phyloP scores from a whole-genome alignment of 2,113 vertebrate genomes.

The Agelaius tricolor region DNA sequence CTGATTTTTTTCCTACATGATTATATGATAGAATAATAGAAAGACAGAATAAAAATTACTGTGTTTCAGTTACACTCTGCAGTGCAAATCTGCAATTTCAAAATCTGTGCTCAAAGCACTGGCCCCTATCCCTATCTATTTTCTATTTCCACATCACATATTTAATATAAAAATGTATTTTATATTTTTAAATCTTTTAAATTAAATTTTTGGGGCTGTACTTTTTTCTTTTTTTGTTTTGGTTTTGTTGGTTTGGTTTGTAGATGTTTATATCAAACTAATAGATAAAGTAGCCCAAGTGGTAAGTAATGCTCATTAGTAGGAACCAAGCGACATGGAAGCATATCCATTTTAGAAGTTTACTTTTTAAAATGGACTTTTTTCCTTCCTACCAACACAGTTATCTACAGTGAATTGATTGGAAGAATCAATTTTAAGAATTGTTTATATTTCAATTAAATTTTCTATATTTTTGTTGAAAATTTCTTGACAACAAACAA shows the following conservation, averaged over 20 bases:
- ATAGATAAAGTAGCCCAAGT: not conserved
- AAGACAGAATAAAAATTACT: not conserved
- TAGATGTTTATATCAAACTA: not conserved
- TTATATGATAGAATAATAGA: not conserved
- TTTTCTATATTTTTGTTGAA: not conserved
- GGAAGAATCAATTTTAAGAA: not conserved
- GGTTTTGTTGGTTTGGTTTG: not conserved
- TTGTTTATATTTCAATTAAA: not conserved
- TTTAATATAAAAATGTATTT: not conserved
- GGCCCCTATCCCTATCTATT: not conserved
- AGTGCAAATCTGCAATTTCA: not conserved
- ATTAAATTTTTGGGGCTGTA: accelerated
- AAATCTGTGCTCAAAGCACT: not conserved
- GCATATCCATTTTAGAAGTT: not conserved
- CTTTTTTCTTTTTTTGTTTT: not conserved
- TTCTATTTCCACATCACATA: not conserved
- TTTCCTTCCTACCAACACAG: not conserved
- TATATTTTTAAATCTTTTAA: accelerated
- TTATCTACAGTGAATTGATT: not conserved
- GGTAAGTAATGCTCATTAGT: not conserved
- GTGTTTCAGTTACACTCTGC: not conserved
- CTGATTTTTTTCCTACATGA: not conserved
- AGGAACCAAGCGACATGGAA: not conserved
- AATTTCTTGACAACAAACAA: not conserved
- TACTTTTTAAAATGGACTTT: not conserved